Evolutionary conservation across 1,140 invertebrate species (phyloP), one percentile per base, ranked within the genome.

Genomic region (Euwallacea fornicatus): DNA sequence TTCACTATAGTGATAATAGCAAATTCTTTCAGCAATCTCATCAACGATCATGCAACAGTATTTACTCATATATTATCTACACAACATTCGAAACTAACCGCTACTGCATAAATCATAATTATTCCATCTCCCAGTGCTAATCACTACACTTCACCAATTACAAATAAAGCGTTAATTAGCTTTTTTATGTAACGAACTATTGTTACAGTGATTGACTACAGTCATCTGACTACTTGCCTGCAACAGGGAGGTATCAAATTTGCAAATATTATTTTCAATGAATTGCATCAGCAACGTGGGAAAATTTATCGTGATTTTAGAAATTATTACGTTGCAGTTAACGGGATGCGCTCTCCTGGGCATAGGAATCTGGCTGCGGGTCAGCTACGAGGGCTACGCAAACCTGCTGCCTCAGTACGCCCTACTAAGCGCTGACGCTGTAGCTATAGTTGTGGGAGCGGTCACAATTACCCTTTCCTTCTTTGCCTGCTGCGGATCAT

Each of bases 401-500:
- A 88, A 87, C 4, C 79, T 93, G 42, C 79, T 93, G 60, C 90
- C 90, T 9, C 87, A 91, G 75, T 89, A 91, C 79, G 86, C 86
- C 44, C 84, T 87, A 56, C 82, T 90, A 54, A 90, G 89, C 75
- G 88, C 87, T 15, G 90, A 93, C 78, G 86, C 87, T 9, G 78
- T 93, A 53, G 85, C 90, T 72, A 86, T 93, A 55, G 83, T 84
- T 42, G 84, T 88, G 13, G 92, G 92, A 59, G 85, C 87, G 46
- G 76, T 91, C 47, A 88, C 88, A 16, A 90, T 93, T 76, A 83
- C 91, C 58, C 84, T 92, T 0, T 89, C 91, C 42, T 92, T 93
- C 81, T 88, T 92, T 74, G 92, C 91, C 61, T 93, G 91, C 81
- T 93, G 91, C 79, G 92, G 92, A 9, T 87, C 90, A 53, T 93